These are phyloP conservation scores for Ochropleura plecta DNA, from an alignment of 2,888 invertebrate genomes.

Conservation along the genomic window DNA sequence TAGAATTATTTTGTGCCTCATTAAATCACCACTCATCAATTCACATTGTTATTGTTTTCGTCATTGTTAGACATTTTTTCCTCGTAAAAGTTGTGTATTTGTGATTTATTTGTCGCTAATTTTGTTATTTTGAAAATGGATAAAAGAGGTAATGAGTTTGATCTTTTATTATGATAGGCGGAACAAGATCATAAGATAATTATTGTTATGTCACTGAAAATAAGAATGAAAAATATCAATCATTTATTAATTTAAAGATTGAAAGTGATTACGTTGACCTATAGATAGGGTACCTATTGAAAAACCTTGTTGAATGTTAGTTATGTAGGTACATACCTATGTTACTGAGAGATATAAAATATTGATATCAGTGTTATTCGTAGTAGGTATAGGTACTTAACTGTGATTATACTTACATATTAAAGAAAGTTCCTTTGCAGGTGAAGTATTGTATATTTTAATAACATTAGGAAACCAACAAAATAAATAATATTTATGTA, in stretches of 20 bases:
- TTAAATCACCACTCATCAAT: conserved; percentile 19
- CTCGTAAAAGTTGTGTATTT: conserved; percentile 13
- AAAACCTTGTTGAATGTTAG: conserved; percentile 21
- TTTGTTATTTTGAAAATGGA: conserved; percentile 11
- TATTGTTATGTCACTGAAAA: background rate
- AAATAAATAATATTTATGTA: conserved; percentile 24
- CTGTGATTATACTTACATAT: no score
- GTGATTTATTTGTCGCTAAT: conserved; percentile 18
- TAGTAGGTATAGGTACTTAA: no score
- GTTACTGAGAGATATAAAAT: conserved; percentile 5
- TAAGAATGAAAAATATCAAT: background rate
- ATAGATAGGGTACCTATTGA: background rate
- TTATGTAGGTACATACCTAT: background rate
- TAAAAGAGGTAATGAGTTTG: conserved; percentile 9
- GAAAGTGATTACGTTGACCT: background rate
- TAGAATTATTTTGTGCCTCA: conserved; percentile 21
- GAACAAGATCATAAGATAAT: background rate
- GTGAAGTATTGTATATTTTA: background rate
- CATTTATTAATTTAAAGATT: background rate
- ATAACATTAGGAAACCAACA: conserved; percentile 8
- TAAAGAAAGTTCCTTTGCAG: background rate
- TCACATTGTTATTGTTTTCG: conserved; percentile 10
- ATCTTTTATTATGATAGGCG: background rate
- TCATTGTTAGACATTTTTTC: conserved; percentile 9
- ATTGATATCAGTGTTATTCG: background rate